These are phyloP conservation scores for Strigamia transsilvanica DNA, from an alignment of 2,888 invertebrate species.

Conservation along the genomic window DNA sequence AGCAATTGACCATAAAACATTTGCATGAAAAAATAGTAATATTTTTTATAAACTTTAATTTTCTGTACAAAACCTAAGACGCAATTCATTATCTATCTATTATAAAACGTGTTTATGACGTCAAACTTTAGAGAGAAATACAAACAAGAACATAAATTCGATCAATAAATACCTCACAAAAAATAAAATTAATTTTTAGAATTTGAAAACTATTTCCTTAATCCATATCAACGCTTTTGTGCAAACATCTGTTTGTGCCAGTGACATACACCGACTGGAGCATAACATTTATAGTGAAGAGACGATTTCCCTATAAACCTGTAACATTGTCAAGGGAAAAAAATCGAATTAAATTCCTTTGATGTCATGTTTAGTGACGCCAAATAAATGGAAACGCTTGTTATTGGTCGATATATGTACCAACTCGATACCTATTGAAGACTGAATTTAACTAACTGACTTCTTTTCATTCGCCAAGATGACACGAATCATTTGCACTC, in stretches of 20 bases:
- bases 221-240: conserved; percentile 16
- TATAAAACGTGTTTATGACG: too few relatives aligned
- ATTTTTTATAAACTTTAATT: too few relatives aligned
- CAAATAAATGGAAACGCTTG: not conserved
- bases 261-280: not conserved
- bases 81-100: too few relatives aligned
- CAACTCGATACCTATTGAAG: not conserved
- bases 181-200: not conserved
- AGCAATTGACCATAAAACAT: too few relatives aligned
- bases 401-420: not conserved
- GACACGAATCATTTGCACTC: not conserved
- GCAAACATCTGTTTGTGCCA: not conserved
- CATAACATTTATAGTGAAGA: not conserved
- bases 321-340: not conserved
- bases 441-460: not conserved
- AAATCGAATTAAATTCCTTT: conserved; percentile 7
- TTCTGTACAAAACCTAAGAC: too few relatives aligned
- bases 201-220: conserved; percentile 5
- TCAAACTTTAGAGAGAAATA: too few relatives aligned
- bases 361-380: conserved; percentile 23
- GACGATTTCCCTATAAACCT: conserved; percentile 5
- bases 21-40: too few relatives aligned
- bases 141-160: too few relatives aligned
- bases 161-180: not conserved
- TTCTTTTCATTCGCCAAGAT: conserved; percentile 13